A percentile compares a stretch with the other conserved stretches of the same genome.
Evolutionary conservation across 2,797 vertebrate genomes (phyloP).

Genomic region (Myripristis jacobus): DNA sequence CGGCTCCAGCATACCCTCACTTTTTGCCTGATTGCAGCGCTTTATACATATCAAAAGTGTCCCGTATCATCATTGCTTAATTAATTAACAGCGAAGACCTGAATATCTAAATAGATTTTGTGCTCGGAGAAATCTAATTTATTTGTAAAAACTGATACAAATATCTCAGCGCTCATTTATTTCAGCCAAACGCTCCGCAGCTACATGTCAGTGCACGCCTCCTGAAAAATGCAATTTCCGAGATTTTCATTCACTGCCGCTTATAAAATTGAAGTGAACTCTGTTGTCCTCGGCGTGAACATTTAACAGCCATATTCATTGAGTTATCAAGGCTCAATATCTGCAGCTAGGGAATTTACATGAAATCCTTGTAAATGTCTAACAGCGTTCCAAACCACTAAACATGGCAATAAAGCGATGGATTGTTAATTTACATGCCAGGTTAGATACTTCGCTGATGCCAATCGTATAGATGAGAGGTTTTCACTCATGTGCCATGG

Average conservation of each 20-base stretch:
- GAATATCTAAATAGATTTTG: background rate
- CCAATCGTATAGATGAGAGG: constrained; percentile 22
- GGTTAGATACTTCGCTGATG: constrained; percentile 23
- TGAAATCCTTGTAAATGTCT: constrained; percentile 62
- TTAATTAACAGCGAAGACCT: constrained; percentile 7
- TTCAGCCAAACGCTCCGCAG: constrained; percentile 25
- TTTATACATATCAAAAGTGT: constrained; percentile 23
- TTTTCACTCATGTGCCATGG: too few species aligned
- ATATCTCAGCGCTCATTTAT: constrained; percentile 12
- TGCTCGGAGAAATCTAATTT: background rate
- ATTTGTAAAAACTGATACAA: background rate
- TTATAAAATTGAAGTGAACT: constrained; percentile 56
- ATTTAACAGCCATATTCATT: constrained; percentile 61
- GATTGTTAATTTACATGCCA: constrained; percentile 54
- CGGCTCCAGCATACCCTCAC: constrained; percentile 19
- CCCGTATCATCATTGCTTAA: background rate
- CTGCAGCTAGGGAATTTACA: constrained; percentile 27
- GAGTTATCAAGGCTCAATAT: constrained; percentile 54
- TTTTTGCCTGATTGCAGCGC: constrained; percentile 24
- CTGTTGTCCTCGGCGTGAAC: constrained; percentile 28
- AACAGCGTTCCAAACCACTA: constrained; percentile 51
- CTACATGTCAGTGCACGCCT: background rate
- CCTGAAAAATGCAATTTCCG: constrained; percentile 23
- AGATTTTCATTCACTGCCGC: constrained; percentile 19
- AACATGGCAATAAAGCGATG: constrained; percentile 64